Conservation (phyloP, 2,888 invertebrate species). For the Pomacea canaliculata region DNA sequence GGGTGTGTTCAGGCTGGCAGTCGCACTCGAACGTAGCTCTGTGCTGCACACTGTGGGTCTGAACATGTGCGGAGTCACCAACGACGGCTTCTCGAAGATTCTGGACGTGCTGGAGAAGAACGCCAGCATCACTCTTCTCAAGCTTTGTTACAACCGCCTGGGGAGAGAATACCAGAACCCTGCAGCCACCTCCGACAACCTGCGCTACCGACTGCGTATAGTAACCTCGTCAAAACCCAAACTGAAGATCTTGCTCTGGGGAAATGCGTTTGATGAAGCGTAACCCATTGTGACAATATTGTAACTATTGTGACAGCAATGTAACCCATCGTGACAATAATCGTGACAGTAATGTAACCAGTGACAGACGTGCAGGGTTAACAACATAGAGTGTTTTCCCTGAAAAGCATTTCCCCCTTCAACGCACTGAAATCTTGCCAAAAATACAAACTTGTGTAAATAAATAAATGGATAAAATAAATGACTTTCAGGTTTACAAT, state of each 20-base stretch:
- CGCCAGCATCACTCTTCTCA: constrained; percentile 56
- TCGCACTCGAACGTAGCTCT: constrained; percentile 59
- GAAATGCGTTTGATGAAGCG: constrained; percentile 62
- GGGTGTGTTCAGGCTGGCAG: constrained; percentile 56
- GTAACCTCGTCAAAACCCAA: constrained; percentile 64
- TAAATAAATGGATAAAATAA: no score
- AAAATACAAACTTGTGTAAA: no score
- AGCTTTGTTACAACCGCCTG: constrained; percentile 66
- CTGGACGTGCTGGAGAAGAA: constrained; percentile 62
- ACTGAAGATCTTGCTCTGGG: constrained; percentile 66
- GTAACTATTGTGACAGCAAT: no score
- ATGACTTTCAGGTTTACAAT: no score
- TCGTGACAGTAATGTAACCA: no score
- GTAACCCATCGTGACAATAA: no score
- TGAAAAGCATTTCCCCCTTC: background rate
- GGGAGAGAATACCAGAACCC: constrained; percentile 55
- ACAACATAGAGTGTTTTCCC: background rate
- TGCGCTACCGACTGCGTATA: constrained; percentile 61
- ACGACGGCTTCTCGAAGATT: constrained; percentile 62
- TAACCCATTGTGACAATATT: constrained; percentile 8
- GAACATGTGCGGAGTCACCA: constrained; percentile 68
- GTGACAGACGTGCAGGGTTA: background rate
- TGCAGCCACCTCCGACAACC: constrained; percentile 56
- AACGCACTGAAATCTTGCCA: no score
- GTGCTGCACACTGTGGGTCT: constrained; percentile 56